Percentiles rank a stretch among this genome's conserved stretches.
Evolutionary conservation across 1,140 invertebrate species (phyloP).

Genomic region (Leucophenga varia): DNA sequence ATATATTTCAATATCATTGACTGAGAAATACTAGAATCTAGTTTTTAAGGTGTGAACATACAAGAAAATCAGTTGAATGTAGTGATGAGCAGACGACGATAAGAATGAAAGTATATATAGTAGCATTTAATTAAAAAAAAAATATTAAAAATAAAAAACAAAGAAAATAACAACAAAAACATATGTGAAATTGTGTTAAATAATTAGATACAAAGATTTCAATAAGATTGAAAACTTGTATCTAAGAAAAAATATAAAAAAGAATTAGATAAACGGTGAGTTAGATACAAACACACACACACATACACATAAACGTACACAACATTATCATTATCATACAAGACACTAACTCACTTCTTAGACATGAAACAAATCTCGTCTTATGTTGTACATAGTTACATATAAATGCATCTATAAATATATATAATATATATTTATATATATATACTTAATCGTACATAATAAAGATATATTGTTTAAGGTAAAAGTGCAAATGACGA

Average conservation of each 20-base stretch:
- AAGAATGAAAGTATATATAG: too few species aligned
- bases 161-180: slow-evolving; percentile 26
- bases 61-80: too few species aligned
- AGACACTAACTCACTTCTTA: too few species aligned
- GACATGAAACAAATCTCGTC: slow-evolving; percentile 1
- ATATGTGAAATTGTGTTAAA: slow-evolving; percentile 40
- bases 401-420: slow-evolving; percentile 40
- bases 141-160: slow-evolving; percentile 30
- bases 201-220: slow-evolving; percentile 48
- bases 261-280: too few species aligned
- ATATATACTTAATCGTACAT: slow-evolving; percentile 35
- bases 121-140: slow-evolving; percentile 20
- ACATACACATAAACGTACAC: too few species aligned
- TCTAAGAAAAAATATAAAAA: background rate
- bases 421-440: slow-evolving; percentile 28
- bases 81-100: too few species aligned
- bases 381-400: slow-evolving; percentile 50
- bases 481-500: slow-evolving; percentile 12
- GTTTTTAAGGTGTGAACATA: slow-evolving; percentile 33
- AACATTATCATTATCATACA: too few species aligned
- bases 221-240: slow-evolving; percentile 25
- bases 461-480: slow-evolving; percentile 23
- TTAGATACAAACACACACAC: too few species aligned
- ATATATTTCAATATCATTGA: slow-evolving; percentile 20
- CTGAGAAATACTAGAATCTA: slow-evolving; percentile 40